Conservation (phyloP, 92 coral and sea anemone species). For the Meandrina meandrites region DNA sequence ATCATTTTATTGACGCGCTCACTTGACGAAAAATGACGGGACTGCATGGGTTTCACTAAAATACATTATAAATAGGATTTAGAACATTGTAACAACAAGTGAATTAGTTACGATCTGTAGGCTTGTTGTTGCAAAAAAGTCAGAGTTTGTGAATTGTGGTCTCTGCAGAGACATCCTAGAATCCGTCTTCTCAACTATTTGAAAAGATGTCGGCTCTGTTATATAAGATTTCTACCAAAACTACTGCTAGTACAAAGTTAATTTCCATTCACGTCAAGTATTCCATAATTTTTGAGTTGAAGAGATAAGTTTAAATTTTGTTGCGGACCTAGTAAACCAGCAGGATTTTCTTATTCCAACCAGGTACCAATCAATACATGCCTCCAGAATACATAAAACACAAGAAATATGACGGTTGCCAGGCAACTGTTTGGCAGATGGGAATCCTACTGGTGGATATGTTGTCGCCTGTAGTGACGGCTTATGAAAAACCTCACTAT, state of each 20-base stretch:
- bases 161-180: no score
- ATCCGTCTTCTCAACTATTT: no score
- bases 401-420: constrained; percentile 21
- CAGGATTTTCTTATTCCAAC: neutral
- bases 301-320: no score
- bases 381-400: constrained; percentile 31
- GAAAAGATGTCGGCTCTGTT: no score
- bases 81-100: no score
- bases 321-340: neutral
- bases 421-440: constrained; percentile 39
- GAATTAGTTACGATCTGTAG: no score
- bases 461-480: neutral
- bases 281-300: no score
- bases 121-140: no score
- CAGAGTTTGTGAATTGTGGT: no score
- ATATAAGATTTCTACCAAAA: no score
- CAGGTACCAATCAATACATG: constrained; percentile 29
- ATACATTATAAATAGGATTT: neutral
- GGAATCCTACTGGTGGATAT: constrained; percentile 44
- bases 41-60: neutral
- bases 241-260: no score
- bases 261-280: neutral
- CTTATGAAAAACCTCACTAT: constrained; percentile 15
- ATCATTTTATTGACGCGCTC: neutral
- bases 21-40: neutral